These are phyloP conservation scores for Strigamia crassipes DNA, from an alignment of 2,888 invertebrate genomes.

Conservation along the genomic window DNA sequence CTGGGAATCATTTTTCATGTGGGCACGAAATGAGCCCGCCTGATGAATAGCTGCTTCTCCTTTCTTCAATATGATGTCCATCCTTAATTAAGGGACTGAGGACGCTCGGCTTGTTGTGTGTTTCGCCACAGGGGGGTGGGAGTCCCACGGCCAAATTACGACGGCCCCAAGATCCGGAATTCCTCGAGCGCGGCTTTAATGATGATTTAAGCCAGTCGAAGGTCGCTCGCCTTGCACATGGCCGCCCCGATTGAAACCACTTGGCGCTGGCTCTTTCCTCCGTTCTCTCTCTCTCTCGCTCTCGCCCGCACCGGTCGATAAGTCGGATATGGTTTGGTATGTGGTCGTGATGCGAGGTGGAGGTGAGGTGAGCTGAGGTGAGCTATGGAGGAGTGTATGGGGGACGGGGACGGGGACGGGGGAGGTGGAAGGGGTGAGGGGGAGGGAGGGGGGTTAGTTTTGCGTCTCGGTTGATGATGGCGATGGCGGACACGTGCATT, in stretches of 20 bases:
- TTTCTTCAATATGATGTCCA: slow-evolving; percentile 42
- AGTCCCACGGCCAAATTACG: slow-evolving; percentile 39
- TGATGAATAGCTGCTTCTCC: slow-evolving; percentile 29
- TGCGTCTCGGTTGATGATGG: slow-evolving; percentile 16
- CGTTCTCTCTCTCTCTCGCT: not conserved
- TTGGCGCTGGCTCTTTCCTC: not conserved
- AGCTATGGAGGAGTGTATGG: too few relatives aligned
- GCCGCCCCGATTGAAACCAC: slow-evolving; percentile 38
- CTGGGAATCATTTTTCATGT: slow-evolving; percentile 36
- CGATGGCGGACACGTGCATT: slow-evolving; percentile 42
- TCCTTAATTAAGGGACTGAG: slow-evolving; percentile 40
- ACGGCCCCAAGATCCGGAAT: slow-evolving; percentile 40
- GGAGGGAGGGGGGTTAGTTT: not conserved
- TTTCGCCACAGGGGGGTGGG: slow-evolving; percentile 37
- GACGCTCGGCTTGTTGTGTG: slow-evolving; percentile 25
- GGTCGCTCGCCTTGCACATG: slow-evolving; percentile 38
- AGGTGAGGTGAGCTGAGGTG: not conserved
- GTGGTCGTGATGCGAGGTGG: not conserved
- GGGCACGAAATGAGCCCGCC: slow-evolving; percentile 38
- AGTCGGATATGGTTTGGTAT: slow-evolving; percentile 33
- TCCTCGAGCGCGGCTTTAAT: slow-evolving; percentile 38
- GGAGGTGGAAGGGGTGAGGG: too few relatives aligned
- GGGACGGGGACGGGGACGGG: too few relatives aligned
- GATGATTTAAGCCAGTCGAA: slow-evolving; percentile 42
- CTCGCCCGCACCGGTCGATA: slow-evolving; percentile 15